These are phyloP conservation scores for Matsumurasca onukii DNA, from an alignment of 1,140 invertebrate species.

Conservation along the genomic window DNA sequence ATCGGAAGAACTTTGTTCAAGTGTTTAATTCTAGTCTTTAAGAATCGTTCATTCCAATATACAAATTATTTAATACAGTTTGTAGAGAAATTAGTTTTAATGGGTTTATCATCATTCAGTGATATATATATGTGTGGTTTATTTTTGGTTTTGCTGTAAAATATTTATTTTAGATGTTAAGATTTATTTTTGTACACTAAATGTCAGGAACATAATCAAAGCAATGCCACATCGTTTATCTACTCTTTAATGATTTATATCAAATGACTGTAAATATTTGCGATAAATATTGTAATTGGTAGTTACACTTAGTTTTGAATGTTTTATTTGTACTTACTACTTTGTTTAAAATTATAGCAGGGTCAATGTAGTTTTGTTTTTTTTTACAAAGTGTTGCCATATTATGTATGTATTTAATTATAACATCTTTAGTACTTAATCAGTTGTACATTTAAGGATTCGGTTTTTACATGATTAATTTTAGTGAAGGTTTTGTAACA, in stretches of 20 bases:
- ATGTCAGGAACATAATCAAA: conserved; percentile 1
- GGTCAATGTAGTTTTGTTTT: not conserved
- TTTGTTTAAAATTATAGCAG: not conserved
- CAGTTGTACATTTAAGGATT: not conserved
- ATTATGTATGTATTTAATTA: not conserved
- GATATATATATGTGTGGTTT: too few species aligned
- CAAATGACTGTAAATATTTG: not conserved
- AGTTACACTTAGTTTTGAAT: not conserved
- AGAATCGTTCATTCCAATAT: too few species aligned
- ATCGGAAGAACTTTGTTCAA: too few species aligned
- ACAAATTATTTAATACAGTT: too few species aligned
- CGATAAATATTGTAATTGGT: not conserved
- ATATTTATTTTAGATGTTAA: too few species aligned
- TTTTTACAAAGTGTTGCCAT: not conserved
- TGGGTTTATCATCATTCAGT: too few species aligned
- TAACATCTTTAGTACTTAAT: not conserved
- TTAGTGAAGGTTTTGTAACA: not conserved
- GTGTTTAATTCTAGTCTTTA: too few species aligned
- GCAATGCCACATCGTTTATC: not conserved
- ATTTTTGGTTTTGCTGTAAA: too few species aligned
- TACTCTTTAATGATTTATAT: too few species aligned
- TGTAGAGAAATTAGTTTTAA: too few species aligned
- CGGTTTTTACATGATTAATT: not conserved
- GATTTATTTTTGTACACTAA: too few species aligned
- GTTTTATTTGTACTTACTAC: not conserved